Base-by-base conservation (phyloP, 2,113 vertebrate species). In the Fregetta grallaria region DNA sequence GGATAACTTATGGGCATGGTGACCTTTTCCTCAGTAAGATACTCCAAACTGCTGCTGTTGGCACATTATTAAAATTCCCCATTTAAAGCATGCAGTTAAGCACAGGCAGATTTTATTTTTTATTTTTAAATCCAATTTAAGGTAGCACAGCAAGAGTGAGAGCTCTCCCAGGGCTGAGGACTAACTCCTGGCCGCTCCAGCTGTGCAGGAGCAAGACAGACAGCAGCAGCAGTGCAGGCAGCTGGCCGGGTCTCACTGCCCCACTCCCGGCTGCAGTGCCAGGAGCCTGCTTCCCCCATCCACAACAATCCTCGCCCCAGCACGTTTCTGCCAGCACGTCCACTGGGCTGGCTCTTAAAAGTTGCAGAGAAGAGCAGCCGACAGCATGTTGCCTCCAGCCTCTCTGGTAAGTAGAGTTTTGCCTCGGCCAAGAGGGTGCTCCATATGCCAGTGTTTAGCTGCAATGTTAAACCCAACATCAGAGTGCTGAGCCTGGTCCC, bases 21-120 rank as follows among this genome's bases (percentile, higher is more conserved):
- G 97, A 98, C 98, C 97, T 98, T 98, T 98, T 96, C 95, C 83
- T 96, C 94, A 74, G 94, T 85, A 94, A 96, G 93, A 97, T 92
- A 97, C 71, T 96, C 93, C 93, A 95, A 98, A 92, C 82, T 94
- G 92, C 96, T 97, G 94, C 91, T 97, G 72, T 86, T 97, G 96
- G 97, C 94, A 94, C 91, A 77, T 97, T 97, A 98, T 97, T 96
- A 97, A 98, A 97, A 92, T 95, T 93, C 70, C 74, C 70, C 72
- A 78, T 90, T 96, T 93, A 96, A 90, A 61, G 53, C n/a, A 4
- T 50, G 38, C 42, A 94, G 80, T 44, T 84, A 90, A 91, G 86
- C 61, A 91, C 44, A 50, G 75, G 66, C 53, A 79, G 72, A 59
- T 73, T 95, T 72, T 49, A 30, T 58, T 77, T 88, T 88, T 88